These are phyloP conservation scores for Thysanoteuthis rhombus DNA, from an alignment of 2,888 invertebrate species.

Conservation along the genomic window DNA sequence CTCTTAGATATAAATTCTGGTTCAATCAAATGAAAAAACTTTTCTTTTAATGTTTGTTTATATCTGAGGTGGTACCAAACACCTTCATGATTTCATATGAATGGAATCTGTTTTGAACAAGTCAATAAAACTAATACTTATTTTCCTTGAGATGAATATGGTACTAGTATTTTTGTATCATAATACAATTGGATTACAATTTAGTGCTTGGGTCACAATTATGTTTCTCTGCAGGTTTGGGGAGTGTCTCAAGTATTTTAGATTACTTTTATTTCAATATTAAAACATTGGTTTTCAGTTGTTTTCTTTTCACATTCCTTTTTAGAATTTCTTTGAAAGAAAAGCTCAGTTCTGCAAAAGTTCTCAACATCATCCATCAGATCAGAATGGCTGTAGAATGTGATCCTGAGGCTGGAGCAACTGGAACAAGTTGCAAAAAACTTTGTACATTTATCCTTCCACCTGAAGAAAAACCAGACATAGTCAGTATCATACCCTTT, in stretches of 20 bases:
- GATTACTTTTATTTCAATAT: background rate
- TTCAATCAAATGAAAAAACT: too few species aligned
- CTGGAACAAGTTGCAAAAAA: conserved; percentile 27
- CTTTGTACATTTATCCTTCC: conserved; percentile 54
- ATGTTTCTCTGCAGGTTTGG: background rate
- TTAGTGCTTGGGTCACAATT: background rate
- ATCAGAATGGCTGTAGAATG: conserved; percentile 23
- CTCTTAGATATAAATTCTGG: too few species aligned
- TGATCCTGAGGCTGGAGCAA: background rate
- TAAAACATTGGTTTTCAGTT: background rate
- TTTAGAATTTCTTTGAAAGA: conserved; percentile 23
- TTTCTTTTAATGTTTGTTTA: background rate
- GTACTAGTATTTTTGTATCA: background rate
- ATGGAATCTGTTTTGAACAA: background rate
- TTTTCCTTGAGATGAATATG: background rate
- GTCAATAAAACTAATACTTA: background rate
- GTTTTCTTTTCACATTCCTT: background rate
- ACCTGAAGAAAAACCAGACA: conserved; percentile 42
- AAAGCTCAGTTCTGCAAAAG: background rate
- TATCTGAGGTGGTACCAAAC: background rate
- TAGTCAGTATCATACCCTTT: conserved; percentile 38
- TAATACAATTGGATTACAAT: background rate
- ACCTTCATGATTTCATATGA: background rate
- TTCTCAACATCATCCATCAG: background rate
- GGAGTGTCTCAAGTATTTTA: too few species aligned